A percentile compares a stretch with the other conserved stretches of the same genome.
These are phyloP conservation scores for Lithophane socia DNA, from an alignment of 2,888 invertebrate species.

Conservation along the genomic window DNA sequence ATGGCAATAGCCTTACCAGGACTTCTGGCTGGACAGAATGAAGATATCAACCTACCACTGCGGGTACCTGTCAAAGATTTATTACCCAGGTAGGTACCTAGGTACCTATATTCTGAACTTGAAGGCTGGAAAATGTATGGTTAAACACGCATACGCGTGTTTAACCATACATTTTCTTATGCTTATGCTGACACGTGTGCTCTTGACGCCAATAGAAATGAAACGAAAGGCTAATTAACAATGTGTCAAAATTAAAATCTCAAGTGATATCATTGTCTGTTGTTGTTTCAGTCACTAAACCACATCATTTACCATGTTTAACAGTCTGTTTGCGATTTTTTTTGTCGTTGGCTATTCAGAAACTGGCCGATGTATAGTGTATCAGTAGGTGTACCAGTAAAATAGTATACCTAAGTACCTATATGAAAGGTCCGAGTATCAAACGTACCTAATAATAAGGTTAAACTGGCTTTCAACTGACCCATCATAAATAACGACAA, in stretches of 20 bases:
- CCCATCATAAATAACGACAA: constrained; percentile 19
- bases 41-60: neutral
- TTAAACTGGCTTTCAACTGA: neutral
- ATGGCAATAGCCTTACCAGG: neutral
- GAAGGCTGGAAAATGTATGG: neutral
- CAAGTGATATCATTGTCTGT: constrained; percentile 9
- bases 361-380: neutral
- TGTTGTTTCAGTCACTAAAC: neutral
- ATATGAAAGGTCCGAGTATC: neutral
- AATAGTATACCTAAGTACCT: neutral
- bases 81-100: neutral
- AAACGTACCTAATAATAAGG: neutral
- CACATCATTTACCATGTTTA: neutral
- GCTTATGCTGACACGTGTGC: neutral
- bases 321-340: neutral
- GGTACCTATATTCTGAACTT: neutral
- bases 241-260: constrained; percentile 4
- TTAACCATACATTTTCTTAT: no score
- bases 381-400: neutral
- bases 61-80: neutral
- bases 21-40: neutral
- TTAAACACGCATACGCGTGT: no score
- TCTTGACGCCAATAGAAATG: neutral
- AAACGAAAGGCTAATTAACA: neutral
- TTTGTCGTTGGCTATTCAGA: neutral